Percentiles rank a stretch among this genome's conserved stretches.
Evolutionary conservation across 1,140 invertebrate species (phyloP).

Genomic region (Calliopsis andreniformis): DNA sequence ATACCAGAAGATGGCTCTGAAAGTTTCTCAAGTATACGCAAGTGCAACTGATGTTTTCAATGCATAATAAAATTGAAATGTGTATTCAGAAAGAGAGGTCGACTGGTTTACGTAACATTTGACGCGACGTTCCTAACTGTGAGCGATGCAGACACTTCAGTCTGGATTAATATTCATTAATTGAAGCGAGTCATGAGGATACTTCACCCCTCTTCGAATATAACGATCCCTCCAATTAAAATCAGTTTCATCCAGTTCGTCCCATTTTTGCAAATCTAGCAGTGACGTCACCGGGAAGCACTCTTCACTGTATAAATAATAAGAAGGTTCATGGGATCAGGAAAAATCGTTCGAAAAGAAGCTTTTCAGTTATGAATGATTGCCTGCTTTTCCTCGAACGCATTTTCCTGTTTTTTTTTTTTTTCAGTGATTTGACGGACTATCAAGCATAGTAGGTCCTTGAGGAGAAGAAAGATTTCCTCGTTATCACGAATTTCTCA

Average conservation of each 20-base stretch:
- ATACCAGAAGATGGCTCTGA: neutral
- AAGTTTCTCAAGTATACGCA: neutral
- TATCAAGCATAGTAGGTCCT: too few relatives aligned
- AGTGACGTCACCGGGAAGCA: neutral
- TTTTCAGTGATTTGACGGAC: too few relatives aligned
- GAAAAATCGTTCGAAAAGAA: neutral
- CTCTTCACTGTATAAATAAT: too few relatives aligned
- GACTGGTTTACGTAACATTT: neutral
- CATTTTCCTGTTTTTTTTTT: neutral
- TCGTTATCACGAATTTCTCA: too few relatives aligned
- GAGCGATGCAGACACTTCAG: neutral
- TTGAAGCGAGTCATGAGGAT: neutral
- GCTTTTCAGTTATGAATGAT: neutral
- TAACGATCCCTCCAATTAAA: conserved; percentile 29
- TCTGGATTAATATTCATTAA: conserved; percentile 34
- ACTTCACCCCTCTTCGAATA: too few relatives aligned
- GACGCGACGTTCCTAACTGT: neutral
- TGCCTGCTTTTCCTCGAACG: neutral
- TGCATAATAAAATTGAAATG: neutral
- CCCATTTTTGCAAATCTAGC: neutral
- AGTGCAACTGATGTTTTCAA: neutral
- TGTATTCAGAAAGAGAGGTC: neutral
- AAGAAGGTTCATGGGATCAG: neutral
- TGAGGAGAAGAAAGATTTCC: too few relatives aligned
- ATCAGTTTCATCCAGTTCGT: neutral